Percentiles rank a stretch among this genome's conserved stretches.
Evolutionary conservation across 2,888 invertebrate genomes (phyloP).

Genomic region (Cacoxenus indagator): DNA sequence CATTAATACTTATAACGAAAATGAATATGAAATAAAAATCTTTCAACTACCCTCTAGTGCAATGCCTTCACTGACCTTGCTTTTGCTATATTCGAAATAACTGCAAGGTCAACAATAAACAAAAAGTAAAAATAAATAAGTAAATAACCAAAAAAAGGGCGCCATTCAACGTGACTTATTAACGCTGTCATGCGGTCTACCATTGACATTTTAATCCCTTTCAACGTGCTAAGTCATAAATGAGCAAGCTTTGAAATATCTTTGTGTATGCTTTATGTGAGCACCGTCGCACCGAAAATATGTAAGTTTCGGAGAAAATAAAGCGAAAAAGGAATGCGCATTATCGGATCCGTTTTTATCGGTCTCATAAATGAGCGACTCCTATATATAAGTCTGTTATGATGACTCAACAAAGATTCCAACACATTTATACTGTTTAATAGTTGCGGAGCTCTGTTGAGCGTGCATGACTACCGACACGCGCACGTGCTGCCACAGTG

Average conservation of each 20-base stretch:
- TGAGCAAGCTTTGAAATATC: not conserved
- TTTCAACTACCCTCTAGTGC: no score
- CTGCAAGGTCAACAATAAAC: not conserved
- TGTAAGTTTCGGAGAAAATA: no score
- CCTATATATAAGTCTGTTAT: slow-evolving; percentile 18
- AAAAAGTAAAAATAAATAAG: no score
- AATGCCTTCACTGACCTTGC: not conserved
- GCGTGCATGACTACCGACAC: slow-evolving; percentile 21
- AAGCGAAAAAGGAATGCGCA: no score
- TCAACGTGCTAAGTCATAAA: not conserved
- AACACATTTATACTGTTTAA: slow-evolving; percentile 36
- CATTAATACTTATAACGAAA: no score
- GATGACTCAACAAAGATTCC: slow-evolving; percentile 34
- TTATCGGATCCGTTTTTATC: slow-evolving; percentile 44
- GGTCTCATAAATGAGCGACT: slow-evolving; percentile 59
- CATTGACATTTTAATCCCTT: not conserved
- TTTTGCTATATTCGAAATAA: not conserved
- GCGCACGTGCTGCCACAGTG: slow-evolving; percentile 48
- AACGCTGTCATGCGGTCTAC: not conserved
- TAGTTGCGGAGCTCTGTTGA: no score
- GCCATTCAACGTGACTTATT: not conserved
- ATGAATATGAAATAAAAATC: no score
- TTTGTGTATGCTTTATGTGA: not conserved
- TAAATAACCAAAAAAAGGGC: no score
- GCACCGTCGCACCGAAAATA: not conserved